Evolutionary conservation across 2,888 invertebrate species (phyloP).

Genomic region (Ecdyonurus torrentis): DNA sequence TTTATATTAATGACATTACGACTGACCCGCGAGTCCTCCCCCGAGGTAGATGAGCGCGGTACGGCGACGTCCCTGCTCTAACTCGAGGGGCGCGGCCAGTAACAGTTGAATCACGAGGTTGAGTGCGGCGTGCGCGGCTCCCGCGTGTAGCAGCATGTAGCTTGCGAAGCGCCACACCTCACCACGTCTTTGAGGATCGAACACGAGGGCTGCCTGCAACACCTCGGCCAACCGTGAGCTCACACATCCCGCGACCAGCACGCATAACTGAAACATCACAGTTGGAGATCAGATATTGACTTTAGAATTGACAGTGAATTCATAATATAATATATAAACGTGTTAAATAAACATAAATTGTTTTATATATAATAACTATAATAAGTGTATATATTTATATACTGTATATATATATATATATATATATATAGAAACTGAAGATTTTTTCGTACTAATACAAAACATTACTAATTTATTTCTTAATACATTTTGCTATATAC

Average conservation of each 20-base stretch:
- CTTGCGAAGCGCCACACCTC: slow-evolving; percentile 65
- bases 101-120: slow-evolving; percentile 53
- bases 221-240: not conserved
- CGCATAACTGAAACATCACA: not conserved
- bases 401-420: too few species aligned
- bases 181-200: slow-evolving; percentile 42
- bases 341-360: too few species aligned
- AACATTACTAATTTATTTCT: too few species aligned
- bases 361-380: too few species aligned
- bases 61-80: slow-evolving; percentile 58
- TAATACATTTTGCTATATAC: too few species aligned
- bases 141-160: slow-evolving; percentile 66
- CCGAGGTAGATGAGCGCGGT: slow-evolving; percentile 52
- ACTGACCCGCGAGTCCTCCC: slow-evolving; percentile 52
- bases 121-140: slow-evolving; percentile 54
- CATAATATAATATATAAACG: too few species aligned
- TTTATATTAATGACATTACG: too few species aligned
- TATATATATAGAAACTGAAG: too few species aligned
- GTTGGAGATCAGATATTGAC: too few species aligned
- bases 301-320: too few species aligned
- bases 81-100: slow-evolving; percentile 33
- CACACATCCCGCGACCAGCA: not conserved
- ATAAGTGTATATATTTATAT: too few species aligned
- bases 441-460: too few species aligned
- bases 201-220: slow-evolving; percentile 28